Evolutionary conservation across 2,888 invertebrate species (phyloP), one percentile per base, ranked within the genome.

Genomic region (Clunio marinus): DNA sequence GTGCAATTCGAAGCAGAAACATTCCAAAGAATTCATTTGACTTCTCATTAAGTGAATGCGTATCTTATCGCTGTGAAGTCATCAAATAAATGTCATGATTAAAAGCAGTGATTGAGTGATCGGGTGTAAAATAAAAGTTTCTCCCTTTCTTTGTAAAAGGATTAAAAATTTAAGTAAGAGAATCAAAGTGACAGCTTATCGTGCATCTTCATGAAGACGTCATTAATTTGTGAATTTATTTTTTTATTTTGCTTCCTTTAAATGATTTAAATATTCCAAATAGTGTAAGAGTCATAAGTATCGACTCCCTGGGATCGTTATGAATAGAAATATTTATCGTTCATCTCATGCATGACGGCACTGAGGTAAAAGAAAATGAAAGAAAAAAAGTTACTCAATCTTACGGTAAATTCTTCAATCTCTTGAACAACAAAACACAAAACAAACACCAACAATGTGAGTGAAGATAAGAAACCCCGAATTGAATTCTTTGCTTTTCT

Each of bases 241-340:
- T n/a, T n/a, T n/a, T n/a, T n/a, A n/a, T n/a, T n/a, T n/a, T n/a
- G n/a, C n/a, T n/a, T n/a, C n/a, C n/a, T n/a, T n/a, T n/a, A n/a
- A n/a, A n/a, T n/a, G n/a, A n/a, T n/a, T n/a, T n/a, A n/a, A n/a
- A n/a, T n/a, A n/a, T n/a, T n/a, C n/a, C n/a, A n/a, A n/a, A n/a
- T n/a, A n/a, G n/a, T n/a, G n/a, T n/a, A n/a, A n/a, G n/a, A n/a
- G n/a, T n/a, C n/a, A n/a, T n/a, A n/a, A n/a, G n/a, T n/a, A n/a
- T n/a, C 32, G 32, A 8, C 41, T 41, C 41, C 41, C 41, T 5
- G 7, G n/a, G n/a, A 13, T 15, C 7, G 15, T 41, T n/a, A 41
- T 41, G n/a, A 41, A n/a, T 41, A 41, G 41, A 41, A 41, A 41
- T 41, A 41, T 41, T 41, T 41, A 41, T 41, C 41, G 41, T 15